Conservation (phyloP, 1,140 invertebrate species). For the Diorhabda elongata region DNA sequence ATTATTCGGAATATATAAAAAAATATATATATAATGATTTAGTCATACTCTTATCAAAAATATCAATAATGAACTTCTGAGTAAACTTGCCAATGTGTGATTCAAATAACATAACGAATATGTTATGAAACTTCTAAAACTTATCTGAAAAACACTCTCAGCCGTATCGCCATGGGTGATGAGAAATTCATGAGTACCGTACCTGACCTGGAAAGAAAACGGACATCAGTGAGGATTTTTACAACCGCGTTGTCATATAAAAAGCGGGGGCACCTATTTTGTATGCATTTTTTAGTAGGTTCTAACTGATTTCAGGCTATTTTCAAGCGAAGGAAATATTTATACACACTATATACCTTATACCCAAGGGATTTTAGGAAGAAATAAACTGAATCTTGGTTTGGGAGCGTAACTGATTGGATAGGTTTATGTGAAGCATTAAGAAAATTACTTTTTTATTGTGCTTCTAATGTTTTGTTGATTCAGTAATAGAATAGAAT, state of each 20-base stretch:
- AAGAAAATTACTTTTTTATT: neutral
- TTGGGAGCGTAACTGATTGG: neutral
- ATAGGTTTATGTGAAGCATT: neutral
- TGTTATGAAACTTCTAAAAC: too few relatives aligned
- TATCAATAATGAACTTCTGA: too few relatives aligned
- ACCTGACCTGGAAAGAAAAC: constrained; percentile 1
- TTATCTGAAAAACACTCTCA: neutral
- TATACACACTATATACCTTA: neutral
- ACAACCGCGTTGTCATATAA: constrained; percentile 2
- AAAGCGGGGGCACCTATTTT: constrained; percentile 1
- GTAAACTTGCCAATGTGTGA: too few relatives aligned
- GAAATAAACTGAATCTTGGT: neutral
- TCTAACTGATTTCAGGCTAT: constrained; percentile 1
- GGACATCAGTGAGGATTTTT: neutral
- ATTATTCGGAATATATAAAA: too few relatives aligned
- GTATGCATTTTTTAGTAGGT: constrained; percentile 2
- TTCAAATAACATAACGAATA: too few relatives aligned
- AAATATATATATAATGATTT: too few relatives aligned
- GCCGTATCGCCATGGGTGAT: neutral
- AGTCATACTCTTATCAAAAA: too few relatives aligned
- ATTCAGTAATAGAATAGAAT: too few relatives aligned
- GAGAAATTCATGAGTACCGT: constrained; percentile 1
- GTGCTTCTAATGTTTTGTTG: neutral
- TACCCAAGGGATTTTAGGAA: neutral
- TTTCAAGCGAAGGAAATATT: neutral